Base-by-base conservation (phyloP, 2,797 vertebrate genomes). In the Prunella strophiata region DNA sequence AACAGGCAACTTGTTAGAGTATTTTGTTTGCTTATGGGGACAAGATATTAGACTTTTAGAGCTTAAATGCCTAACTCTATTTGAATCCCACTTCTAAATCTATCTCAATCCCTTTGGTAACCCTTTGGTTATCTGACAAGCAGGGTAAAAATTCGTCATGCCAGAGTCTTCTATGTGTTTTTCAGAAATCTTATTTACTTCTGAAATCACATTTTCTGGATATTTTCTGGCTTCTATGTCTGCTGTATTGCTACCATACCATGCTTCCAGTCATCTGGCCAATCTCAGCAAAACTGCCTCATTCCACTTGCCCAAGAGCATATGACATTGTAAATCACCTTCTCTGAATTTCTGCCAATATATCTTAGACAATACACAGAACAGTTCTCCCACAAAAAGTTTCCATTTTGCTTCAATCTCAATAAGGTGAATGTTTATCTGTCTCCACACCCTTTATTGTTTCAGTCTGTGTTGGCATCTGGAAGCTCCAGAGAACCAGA, bases 1-100 rank as follows among this genome's bases (percentile, higher is more conserved):
- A 78, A 85, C 59, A 63, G 71, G 50, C 4, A 19, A 61, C 23
- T 80, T 82, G 25, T 43, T 72, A n/a, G 34, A 67, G 6, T n/a
- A 65, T 92, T 94, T 92, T 83, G 5, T 38, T 93, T 83, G 42
- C 34, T 79, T 70, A 32, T 43, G 66, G 12, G 29, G 62, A 86
- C 58, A 93, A 79, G 50, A 94, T n/a, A 72, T 84, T 36, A 85
- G 38, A 91, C 81, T 92, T 95, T 85, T 32, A 50, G 55, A 90
- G 89, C 25, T 93, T 73, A 95, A 87, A 91, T 77, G 25, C 26
- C 86, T 63, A 78, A 93, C 13, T 79, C 45, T 93, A 71, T 75
- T 96, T 89, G 71, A 92, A 82, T 91, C 18, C 45, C 57, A 14
- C 58, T 96, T 91, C 74, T 82, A 91, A 91, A 93, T 59, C 47